Conservation (phyloP, 1,140 invertebrate species). For the Sycobia sp. region DNA sequence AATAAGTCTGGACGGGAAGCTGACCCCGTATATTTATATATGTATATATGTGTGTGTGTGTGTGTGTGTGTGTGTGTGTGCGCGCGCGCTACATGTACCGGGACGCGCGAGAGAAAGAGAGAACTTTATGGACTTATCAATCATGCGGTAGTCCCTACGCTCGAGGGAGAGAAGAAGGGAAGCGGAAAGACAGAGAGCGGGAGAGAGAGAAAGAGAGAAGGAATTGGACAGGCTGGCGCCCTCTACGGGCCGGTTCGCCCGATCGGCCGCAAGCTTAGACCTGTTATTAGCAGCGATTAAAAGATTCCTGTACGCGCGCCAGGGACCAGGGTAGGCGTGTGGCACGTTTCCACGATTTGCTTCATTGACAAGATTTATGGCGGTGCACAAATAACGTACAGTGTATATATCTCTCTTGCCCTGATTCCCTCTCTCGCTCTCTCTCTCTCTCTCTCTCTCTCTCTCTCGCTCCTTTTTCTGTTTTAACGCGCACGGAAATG, state of each 20-base stretch:
- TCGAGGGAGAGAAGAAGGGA: too few species aligned
- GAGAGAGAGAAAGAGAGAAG: too few species aligned
- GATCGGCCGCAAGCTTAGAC: conserved; percentile 32
- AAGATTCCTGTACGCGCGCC: conserved; percentile 57
- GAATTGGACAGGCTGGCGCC: too few species aligned
- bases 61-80: too few species aligned
- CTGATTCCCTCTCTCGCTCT: too few species aligned
- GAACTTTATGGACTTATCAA: conserved; percentile 62
- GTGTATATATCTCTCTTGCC: not conserved
- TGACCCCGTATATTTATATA: conserved; percentile 46
- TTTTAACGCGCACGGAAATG: conserved; percentile 2
- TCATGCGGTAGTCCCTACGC: conserved; percentile 60
- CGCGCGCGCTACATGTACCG: too few species aligned
- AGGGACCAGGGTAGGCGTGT: conserved; percentile 30
- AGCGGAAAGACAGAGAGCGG: too few species aligned
- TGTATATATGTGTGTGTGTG: too few species aligned
- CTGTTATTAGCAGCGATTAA: conserved; percentile 62
- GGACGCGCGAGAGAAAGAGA: too few species aligned
- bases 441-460: too few species aligned
- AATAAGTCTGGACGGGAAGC: conserved; percentile 28
- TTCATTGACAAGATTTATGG: conserved; percentile 58
- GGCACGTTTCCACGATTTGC: conserved; percentile 54
- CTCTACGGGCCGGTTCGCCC: not conserved
- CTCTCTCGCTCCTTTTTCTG: too few species aligned
- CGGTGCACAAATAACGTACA: conserved; percentile 2